Evolutionary conservation across 1,140 invertebrate species (phyloP), one percentile per base, ranked within the genome.

Genomic region (Cecropterus lyciades): DNA sequence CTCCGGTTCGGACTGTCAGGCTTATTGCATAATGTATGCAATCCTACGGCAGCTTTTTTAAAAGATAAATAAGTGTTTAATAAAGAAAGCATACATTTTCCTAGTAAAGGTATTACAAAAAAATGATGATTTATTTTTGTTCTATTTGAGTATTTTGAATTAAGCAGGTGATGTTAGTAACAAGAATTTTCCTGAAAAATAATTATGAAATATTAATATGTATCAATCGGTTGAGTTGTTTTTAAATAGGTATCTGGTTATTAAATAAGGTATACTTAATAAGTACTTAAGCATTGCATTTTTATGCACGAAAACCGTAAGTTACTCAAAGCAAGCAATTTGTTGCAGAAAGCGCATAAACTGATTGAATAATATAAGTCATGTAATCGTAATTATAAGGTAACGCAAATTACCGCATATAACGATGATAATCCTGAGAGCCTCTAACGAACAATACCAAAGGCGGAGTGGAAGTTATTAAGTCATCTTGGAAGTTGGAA

Each of bases 11-110:
- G 56, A 71, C 43, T 69, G 57, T 65, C 51, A 51, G 67, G 53
- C 53, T 14, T 42, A 60, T 77, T 77, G 60, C 62, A 66, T 75
- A 73, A 77, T 55, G 42, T 59, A 49, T 70, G 49, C 56, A 70
- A 74, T 71, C 69, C 52, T 65, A 10, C 27, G 51, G n/a, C 13
- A 24, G 63, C 1, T 6, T 40, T 40, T 40, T 14, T 43, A 14
- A 14, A 37, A 37, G 1, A 1, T 37, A 37, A 37, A 37, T 37
- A 10, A 37, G 33, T 37, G 2, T 37, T 37, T 33, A 33, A 33
- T 33, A 33, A 10, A 6, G 20, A 24, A 24, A 24, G 20, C 20
- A 5, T 24, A 5, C 1, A 24, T 24, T 24, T 24, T 24, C 20
- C 1, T 24, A 24, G 5, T 24, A 24, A 3, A 24, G 20, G 20